These are phyloP conservation scores for Bambusicola thoracicus DNA, from an alignment of 2,113 vertebrate species.

Conservation along the genomic window DNA sequence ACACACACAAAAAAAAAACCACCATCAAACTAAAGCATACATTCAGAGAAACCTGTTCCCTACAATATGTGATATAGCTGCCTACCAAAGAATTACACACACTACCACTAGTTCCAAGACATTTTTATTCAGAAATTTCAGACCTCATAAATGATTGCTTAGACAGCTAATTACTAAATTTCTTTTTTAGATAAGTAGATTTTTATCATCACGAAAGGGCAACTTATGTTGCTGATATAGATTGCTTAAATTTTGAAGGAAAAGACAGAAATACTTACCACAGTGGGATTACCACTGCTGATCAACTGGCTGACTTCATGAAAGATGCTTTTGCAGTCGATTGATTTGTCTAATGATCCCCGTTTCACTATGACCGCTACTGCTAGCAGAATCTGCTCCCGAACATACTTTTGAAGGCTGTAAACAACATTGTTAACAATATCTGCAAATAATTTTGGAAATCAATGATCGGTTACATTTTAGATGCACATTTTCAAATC, in stretches of 20 bases:
- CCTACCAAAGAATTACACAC: not conserved
- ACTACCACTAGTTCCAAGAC: not conserved
- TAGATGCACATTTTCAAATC: not conserved
- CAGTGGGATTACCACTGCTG: constrained; percentile 94
- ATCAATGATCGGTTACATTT: not conserved
- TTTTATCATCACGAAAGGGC: not conserved
- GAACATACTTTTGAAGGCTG: constrained; percentile 97
- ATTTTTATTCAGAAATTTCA: not conserved
- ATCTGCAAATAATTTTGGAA: not conserved
- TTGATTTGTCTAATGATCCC: constrained; percentile 95
- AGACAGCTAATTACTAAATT: not conserved
- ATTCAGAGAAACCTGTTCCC: not conserved
- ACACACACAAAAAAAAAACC: not conserved
- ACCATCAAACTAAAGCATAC: not conserved
- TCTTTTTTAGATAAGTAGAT: not conserved
- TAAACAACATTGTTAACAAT: constrained; percentile 61
- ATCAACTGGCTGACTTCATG: constrained; percentile 97
- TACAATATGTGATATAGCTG: not conserved
- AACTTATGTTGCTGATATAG: not conserved
- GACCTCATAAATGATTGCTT: no score
- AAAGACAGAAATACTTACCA: constrained; percentile 83
- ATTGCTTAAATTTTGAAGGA: not conserved
- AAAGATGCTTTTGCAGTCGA: constrained; percentile 97
- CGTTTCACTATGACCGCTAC: constrained; percentile 98
- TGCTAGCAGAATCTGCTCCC: constrained; percentile 97